phyloP scores from a whole-genome alignment of 2,797 vertebrate genomes.

The Lagorchestes hirsutus region DNA sequence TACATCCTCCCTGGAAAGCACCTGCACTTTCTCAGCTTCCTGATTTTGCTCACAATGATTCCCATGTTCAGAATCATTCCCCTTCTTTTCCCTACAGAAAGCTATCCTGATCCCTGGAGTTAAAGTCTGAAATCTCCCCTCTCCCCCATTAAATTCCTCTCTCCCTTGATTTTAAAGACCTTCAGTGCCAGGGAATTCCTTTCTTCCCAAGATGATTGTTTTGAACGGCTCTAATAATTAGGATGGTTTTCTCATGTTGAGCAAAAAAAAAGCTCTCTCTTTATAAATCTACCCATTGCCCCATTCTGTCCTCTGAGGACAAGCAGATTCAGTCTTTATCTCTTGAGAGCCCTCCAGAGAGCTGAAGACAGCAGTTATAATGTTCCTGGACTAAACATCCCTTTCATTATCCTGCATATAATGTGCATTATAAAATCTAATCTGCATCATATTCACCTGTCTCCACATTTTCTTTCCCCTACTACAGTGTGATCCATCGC shows the following conservation, averaged over 20 bases:
- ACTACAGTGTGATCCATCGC: neutral
- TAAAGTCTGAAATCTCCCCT: neutral
- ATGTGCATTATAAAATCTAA: neutral
- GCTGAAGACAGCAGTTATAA: neutral
- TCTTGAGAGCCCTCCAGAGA: neutral
- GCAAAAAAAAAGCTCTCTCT: neutral
- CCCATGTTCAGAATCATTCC: neutral
- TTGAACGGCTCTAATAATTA: neutral
- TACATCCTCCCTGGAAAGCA: neutral
- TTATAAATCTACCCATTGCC: neutral
- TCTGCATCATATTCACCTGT: neutral
- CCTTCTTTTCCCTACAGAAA: neutral
- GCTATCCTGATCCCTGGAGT: neutral
- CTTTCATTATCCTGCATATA: neutral
- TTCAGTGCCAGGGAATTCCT: neutral
- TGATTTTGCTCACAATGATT: neutral
- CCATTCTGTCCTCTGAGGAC: neutral
- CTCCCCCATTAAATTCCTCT: fast-evolving
- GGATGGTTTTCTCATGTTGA: neutral
- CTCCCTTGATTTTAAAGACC: neutral
- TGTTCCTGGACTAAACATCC: neutral
- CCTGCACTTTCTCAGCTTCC: neutral
- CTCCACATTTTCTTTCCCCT: neutral
- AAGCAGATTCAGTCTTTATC: neutral
- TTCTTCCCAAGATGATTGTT: neutral